Evolutionary conservation across 2,888 invertebrate species (phyloP).

Genomic region (Auanema freiburgensis): DNA sequence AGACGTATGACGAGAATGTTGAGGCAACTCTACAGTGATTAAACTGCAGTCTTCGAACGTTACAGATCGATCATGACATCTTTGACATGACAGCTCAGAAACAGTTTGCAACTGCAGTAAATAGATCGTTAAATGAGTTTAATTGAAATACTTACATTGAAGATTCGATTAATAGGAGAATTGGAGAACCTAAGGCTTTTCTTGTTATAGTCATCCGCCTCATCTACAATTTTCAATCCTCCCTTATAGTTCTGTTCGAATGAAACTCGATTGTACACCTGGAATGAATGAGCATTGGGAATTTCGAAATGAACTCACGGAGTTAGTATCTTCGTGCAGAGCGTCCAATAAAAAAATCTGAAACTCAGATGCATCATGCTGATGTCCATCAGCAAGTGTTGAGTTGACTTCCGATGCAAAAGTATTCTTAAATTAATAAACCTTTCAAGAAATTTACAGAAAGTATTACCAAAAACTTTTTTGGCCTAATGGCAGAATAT

Average conservation of each 20-base stretch:
- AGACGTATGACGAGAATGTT: slow-evolving; percentile 6
- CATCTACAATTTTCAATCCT: slow-evolving; percentile 31
- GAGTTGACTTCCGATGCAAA: slow-evolving; percentile 37
- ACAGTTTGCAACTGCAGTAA: slow-evolving; percentile 49
- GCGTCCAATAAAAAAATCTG: slow-evolving; percentile 68
- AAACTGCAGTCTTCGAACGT: slow-evolving; percentile 52
- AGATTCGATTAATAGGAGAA: slow-evolving; percentile 52
- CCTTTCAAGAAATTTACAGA: background rate
- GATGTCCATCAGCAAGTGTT: slow-evolving; percentile 58
- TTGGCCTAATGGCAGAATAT: slow-evolving; percentile 44
- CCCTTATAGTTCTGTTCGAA: slow-evolving; percentile 59
- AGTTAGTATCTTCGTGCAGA: slow-evolving; percentile 65
- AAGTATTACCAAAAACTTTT: slow-evolving; percentile 38
- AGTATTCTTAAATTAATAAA: slow-evolving; percentile 31
- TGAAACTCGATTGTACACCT: slow-evolving; percentile 33
- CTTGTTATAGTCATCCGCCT: slow-evolving; percentile 42
- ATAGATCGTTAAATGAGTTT: background rate
- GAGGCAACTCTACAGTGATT: slow-evolving; percentile 29
- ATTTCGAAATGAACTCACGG: slow-evolving; percentile 22
- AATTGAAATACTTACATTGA: slow-evolving; percentile 42
- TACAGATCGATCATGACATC: slow-evolving; percentile 44
- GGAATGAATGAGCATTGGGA: slow-evolving; percentile 12
- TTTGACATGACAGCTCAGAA: slow-evolving; percentile 43
- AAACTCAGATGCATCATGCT: slow-evolving; percentile 71
- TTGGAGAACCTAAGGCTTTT: slow-evolving; percentile 38